Percentiles rank a stretch among this genome's conserved stretches.
Conservation (phyloP, 2,113 vertebrate genomes). For the Chrysemys picta region DNA sequence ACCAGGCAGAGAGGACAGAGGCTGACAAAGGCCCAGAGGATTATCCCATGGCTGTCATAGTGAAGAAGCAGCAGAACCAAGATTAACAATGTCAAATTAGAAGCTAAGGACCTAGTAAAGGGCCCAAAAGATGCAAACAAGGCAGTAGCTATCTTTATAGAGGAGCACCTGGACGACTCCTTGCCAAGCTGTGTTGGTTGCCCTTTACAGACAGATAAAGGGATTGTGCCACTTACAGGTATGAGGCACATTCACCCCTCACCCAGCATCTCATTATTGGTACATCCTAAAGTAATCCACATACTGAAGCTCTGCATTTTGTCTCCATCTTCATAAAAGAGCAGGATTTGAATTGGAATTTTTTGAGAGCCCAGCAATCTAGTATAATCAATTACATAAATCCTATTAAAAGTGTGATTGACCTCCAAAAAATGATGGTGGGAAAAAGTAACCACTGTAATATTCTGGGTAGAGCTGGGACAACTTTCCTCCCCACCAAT, state of each 20-base stretch:
- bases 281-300: conserved; percentile 6
- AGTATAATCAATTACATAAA: conserved; percentile 27
- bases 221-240: not conserved
- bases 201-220: conserved; percentile 4
- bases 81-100: not conserved
- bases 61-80: not conserved
- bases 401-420: conserved; percentile 1
- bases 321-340: conserved; percentile 32
- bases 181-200: not conserved
- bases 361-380: not conserved
- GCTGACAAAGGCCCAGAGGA: not conserved
- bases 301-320: not conserved
- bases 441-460: not conserved
- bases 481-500: not conserved
- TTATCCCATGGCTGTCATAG: not conserved
- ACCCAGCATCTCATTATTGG: not conserved
- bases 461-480: not conserved
- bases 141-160: not conserved
- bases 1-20: not conserved
- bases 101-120: not conserved
- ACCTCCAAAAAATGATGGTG: not conserved
- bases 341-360: conserved; percentile 28
- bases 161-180: not conserved
- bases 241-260: not conserved
- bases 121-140: not conserved